phyloP scores from a whole-genome alignment of 2,888 invertebrate species.

The Rhogogaster chlorosoma region DNA sequence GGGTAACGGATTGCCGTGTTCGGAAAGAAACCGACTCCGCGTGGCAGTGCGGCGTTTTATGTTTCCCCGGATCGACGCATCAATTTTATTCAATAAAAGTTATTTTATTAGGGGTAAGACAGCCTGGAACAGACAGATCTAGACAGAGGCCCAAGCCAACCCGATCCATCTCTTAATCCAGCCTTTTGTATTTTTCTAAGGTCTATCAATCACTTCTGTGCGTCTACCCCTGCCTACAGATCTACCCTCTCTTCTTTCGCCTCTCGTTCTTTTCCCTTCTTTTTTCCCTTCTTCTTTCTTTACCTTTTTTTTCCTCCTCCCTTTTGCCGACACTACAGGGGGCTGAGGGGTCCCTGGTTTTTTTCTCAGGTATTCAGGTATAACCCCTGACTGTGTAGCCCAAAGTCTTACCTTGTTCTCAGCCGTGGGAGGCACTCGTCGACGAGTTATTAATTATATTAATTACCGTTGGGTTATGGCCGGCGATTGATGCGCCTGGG shows the following conservation, averaged over 20 bases:
- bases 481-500: slow-evolving; percentile 35
- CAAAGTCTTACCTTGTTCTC: slow-evolving; percentile 60
- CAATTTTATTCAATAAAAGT: slow-evolving; percentile 47
- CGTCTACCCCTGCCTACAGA: slow-evolving; percentile 43
- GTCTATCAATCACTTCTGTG: slow-evolving; percentile 68
- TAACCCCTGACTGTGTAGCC: slow-evolving; percentile 69
- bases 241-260: slow-evolving; percentile 23
- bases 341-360: slow-evolving; percentile 44
- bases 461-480: slow-evolving; percentile 59
- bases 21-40: background rate
- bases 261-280: background rate
- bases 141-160: slow-evolving; percentile 28
- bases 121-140: slow-evolving; percentile 43
- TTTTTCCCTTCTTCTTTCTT: slow-evolving; percentile 18
- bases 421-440: slow-evolving; percentile 70
- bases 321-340: slow-evolving; percentile 38
- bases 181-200: slow-evolving; percentile 63
- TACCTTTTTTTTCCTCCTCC: background rate
- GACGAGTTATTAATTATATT: slow-evolving; percentile 71
- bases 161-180: slow-evolving; percentile 68
- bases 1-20: background rate
- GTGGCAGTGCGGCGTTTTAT: background rate
- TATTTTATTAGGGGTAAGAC: slow-evolving; percentile 36
- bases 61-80: slow-evolving; percentile 21
- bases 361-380: slow-evolving; percentile 61